Evolutionary conservation across 2,797 vertebrate species (phyloP), one percentile per base, ranked within the genome.

Genomic region (Hippopotamyrus pictus): DNA sequence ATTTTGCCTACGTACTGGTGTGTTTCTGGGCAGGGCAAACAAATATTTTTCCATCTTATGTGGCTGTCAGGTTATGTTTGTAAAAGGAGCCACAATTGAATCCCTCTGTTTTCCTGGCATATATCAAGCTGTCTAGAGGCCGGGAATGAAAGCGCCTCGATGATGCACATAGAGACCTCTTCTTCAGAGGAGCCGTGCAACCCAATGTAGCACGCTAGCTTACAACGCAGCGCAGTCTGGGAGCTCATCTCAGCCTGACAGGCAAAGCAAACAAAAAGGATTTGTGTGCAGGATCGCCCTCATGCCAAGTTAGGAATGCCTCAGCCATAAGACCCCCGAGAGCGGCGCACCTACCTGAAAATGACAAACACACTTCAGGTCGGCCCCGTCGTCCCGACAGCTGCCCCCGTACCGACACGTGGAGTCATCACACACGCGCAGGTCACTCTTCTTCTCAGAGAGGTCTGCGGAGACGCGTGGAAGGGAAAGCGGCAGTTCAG

Each of bases 351-450:
- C 12, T 95, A 99, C 98, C 97, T 98, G 97, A 93, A 98, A 99
- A 93, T 95, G 97, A 93, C 98, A 99, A 44, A 96, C 96, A 92
- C 98, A 99, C 92, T 97, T 98, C 93, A 98, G 94, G 93, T 96
- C 96, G 29, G 97, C 96, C 0, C 97, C 96, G 88, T 98, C 98
- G 93, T 99, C 97, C 91, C 96, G 96, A 94, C 98, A 99, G 92
- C 97, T 94, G 44, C 98, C 98, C 92, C 97, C 98, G 0, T 96
- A 99, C 90, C 97, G 96, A 96, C 98, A 99, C 0, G 96, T 97
- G 0, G 97, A 96, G 89, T 98, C 97, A 90, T 99, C 98, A 62
- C 98, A 99, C 51, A 96, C 95, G 92, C 95, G 95, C 91, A 97
- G 93, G 2, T 98, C 97, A 1, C 96, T 97, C 91, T 98, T 97